Base-by-base conservation (phyloP, 2,113 vertebrate species). In the Callopanchax toddi region DNA sequence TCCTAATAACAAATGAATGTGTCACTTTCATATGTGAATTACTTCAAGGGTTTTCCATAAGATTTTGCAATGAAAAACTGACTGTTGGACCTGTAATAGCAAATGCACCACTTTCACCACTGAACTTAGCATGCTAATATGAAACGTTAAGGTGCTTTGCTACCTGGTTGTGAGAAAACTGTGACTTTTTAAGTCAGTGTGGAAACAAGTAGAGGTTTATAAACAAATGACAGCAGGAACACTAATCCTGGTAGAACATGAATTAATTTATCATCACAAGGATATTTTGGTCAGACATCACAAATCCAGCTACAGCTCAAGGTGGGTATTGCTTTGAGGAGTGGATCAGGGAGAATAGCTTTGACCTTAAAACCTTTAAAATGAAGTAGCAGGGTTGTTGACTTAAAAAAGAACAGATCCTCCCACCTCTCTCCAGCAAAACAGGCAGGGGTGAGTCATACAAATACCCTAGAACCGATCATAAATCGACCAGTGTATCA, bases 1-100 rank as follows among this genome's bases (percentile, higher is more conserved):
- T 36, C 18, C 50, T 36, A 17, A 36, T 6, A 34, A 29, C 29
- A 32, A 25, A 26, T 32, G 17, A 51, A 32, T 18, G 29, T 32
- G 49, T 29, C 50, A 52, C 17, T 20, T 18, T 53, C 50, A 34
- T 53, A 18, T 53, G 11, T 34, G 50, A 53, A 36, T 53, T n/a
- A 13, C 50, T 53, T 6, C 50, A 53, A 1, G 5, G n/a, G 15
- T 52, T 32, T 32, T 18, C 32, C 29, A 13, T 34, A 20, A 34
- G 4, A 34, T 25, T 25, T 26, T 16, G 21, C 22, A 16, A 26
- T 26, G 15, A 23, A 26, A 25, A 16, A 8, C 46, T 25, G 12
- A 23, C 15, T 25, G 21, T 20, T 4, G 16, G 23, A 15, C 16
- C 23, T 17, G n/a, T n/a, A 26, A 26, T 13, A 16, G n/a, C 23